phyloP scores from a whole-genome alignment of 64 coral and sea anemone species.

The Hydrozoanthus tunicans region DNA sequence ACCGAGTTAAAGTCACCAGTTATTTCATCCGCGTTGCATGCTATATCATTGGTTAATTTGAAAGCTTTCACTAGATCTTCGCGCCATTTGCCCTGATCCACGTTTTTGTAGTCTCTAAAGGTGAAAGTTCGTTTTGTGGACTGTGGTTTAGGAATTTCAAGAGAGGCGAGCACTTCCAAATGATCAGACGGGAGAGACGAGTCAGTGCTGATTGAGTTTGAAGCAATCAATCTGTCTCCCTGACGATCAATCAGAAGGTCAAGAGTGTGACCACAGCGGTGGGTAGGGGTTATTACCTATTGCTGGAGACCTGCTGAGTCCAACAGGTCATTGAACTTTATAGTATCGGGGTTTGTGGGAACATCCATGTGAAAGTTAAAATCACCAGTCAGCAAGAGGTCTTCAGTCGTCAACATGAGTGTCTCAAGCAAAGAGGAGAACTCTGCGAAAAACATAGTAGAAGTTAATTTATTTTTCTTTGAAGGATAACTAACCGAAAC shows the following conservation, averaged over 20 bases:
- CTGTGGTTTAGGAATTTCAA: conserved; percentile 18
- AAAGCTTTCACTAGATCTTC: background rate
- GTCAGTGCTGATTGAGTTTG: background rate
- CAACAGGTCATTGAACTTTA: too few relatives aligned
- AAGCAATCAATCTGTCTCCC: conserved; percentile 8
- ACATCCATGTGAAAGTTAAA: too few relatives aligned
- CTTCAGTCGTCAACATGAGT: too few relatives aligned
- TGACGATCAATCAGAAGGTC: conserved; percentile 26
- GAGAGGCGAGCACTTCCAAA: conserved; percentile 11
- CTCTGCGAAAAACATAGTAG: too few relatives aligned
- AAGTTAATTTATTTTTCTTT: too few relatives aligned
- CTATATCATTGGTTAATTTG: background rate
- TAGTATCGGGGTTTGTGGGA: too few relatives aligned
- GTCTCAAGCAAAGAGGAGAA: too few relatives aligned
- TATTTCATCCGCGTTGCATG: background rate
- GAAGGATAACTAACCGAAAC: too few relatives aligned
- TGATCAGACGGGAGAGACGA: conserved; percentile 11
- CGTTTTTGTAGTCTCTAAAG: background rate
- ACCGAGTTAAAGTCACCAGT: background rate
- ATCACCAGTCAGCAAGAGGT: too few relatives aligned
- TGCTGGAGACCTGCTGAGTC: too few relatives aligned
- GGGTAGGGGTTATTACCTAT: too few relatives aligned
- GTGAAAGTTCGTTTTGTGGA: background rate
- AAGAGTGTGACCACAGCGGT: background rate
- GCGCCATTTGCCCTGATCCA: background rate